Evolutionary conservation across 1,140 invertebrate genomes (phyloP), one percentile per base, ranked within the genome.

Genomic region (Trichonephila clavata): DNA sequence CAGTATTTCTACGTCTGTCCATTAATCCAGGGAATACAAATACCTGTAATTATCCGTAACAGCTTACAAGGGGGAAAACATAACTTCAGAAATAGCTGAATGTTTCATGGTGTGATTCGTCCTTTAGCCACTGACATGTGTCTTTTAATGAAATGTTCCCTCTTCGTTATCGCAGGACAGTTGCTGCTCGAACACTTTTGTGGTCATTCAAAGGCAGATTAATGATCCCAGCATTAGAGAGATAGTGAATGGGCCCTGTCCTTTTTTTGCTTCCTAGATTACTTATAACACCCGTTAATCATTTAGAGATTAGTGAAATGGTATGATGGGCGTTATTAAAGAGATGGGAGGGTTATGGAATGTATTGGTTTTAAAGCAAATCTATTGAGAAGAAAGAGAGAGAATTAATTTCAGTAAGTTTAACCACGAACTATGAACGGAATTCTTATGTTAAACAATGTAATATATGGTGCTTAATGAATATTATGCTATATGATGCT

Each of bases 31-130:
- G 21, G 84, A 83, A 83, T 87, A 87, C 83, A 87, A 93, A 93
- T 93, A 93, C 57, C 92, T 93, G 92, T 93, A 93, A 93, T 93
- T 93, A 93, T 93, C 92, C 43, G 86, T 93, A 93, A 93, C 92
- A 88, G 92, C 92, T 88, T 87, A 93, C 92, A 93, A 93, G 92
- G 86, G 57, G 83, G 80, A 87, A 93, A 87, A 93, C 92, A 87
- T 84, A 84, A 84, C 50, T n/a, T 65, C 39, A 20, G 50, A 21
- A 24, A 21, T 32, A 14, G 14, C 63, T 92, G 90, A 92, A 92
- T 92, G 59, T 92, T 92, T 92, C n/a, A 92, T 92, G 90, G 32
- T 59, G 65, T 14, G 57, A n/a, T 68, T 57, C 43, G 14, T 32
- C 21, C 77, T 60, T 43, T 43, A n/a, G 43, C 71, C 60, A 68